Evolutionary conservation across 2,888 invertebrate species (phyloP), one percentile per base, ranked within the genome.

Genomic region (Gandaritis pyraliata): DNA sequence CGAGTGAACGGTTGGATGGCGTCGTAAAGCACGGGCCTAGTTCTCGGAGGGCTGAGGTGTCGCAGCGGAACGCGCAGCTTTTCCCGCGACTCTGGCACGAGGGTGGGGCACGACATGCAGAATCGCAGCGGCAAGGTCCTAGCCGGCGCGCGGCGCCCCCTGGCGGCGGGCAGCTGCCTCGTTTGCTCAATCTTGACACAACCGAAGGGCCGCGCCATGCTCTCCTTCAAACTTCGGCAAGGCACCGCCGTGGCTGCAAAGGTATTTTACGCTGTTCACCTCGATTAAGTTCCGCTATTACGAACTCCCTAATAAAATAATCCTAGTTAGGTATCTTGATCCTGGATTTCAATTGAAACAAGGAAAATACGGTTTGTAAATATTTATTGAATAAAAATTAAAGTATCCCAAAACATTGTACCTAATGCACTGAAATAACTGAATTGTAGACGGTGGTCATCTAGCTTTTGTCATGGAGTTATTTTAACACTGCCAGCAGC

Each of bases 241-340:
- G 75, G 72, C 72, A 72, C 79, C 76, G 82, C 82, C 72, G 77
- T 67, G 72, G 85, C 89, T 89, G 89, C 73, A 89, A 89, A 87
- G 79, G 80, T 83, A 84, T 75, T 76, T 76, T 75, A 84, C 73
- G 81, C 83, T 87, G 73, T 87, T 86, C 80, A 85, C 82, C 82
- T 81, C 75, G 69, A 82, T 80, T 78, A 78, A 77, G 68, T 59
- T 75, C 72, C 68, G 71, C 67, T 59, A 66, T 65, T 62, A 53
- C 12, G 43, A 51, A 46, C 39, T 51, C 16, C 53, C 64, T 62
- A 64, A 30, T 41, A 16, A 33, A 51, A 16, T 46, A 16, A 39
- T 54, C n/a, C 6, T 41, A 10, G 36, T 36, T n/a, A 13, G 8
- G 33, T 15, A 15, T 36, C 58, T 59, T 45, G 46, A 58, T 49